Conservation (phyloP, 2,797 vertebrate genomes). For the Danio choprae region DNA sequence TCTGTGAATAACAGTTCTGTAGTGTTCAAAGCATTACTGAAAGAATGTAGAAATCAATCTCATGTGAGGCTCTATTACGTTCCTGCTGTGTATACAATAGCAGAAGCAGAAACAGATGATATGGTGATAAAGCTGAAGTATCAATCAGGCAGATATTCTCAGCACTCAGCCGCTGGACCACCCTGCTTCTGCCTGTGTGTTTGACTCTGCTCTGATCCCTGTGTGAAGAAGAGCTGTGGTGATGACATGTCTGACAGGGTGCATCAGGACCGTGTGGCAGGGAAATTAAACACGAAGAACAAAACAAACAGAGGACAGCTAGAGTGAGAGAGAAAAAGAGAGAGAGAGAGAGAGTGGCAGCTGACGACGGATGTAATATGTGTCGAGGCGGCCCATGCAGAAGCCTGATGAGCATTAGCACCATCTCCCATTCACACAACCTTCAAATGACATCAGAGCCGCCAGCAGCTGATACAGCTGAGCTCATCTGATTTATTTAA, state of each 20-base stretch:
- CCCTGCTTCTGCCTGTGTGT: constrained; percentile 56
- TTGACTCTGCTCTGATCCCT: constrained; percentile 31
- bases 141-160: background rate
- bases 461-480: constrained; percentile 60
- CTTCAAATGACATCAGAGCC: constrained; percentile 78
- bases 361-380: constrained; percentile 59
- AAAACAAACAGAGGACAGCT: constrained; percentile 19
- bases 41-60: background rate
- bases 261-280: constrained; percentile 32
- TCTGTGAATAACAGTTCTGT: no score
- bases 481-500: constrained; percentile 75
- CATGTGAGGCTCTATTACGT: background rate
- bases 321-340: background rate
- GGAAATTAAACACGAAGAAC: constrained; percentile 69
- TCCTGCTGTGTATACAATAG: background rate
- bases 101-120: background rate
- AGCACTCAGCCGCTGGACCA: constrained; percentile 50
- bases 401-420: constrained; percentile 25
- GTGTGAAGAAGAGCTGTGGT: constrained; percentile 17
- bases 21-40: no score
- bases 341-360: background rate
- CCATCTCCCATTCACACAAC: constrained; percentile 69
- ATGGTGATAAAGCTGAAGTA: background rate
- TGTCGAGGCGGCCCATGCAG: constrained; percentile 49
- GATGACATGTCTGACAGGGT: constrained; percentile 33